Conservation (phyloP, 2,888 invertebrate genomes). For the Trachelus troglodyta region DNA sequence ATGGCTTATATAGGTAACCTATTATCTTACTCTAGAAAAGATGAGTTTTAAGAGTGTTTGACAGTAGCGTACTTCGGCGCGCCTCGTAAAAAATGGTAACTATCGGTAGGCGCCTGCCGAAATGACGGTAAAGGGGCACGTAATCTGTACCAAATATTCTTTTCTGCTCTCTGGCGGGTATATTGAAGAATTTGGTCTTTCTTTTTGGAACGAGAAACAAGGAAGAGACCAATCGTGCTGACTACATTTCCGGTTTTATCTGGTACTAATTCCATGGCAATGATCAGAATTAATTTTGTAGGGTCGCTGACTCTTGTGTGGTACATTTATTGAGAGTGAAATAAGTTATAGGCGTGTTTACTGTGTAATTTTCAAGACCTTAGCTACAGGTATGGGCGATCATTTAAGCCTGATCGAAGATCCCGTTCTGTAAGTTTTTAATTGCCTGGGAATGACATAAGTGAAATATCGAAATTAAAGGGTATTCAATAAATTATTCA, state of each 20-base stretch:
- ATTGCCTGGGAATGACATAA: not conserved
- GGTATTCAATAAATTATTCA: not conserved
- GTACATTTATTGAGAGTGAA: not conserved
- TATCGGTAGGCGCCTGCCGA: not conserved
- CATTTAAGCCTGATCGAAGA: not conserved
- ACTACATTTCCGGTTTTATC: not conserved
- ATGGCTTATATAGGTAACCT: not conserved
- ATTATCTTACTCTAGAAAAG: not conserved
- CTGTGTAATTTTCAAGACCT: not conserved
- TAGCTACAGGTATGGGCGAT: not conserved
- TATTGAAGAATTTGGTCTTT: not conserved
- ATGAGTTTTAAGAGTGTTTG: slow-evolving; percentile 1
- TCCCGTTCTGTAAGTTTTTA: not conserved
- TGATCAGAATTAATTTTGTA: not conserved
- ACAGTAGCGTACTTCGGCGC: not conserved
- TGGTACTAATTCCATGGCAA: not conserved
- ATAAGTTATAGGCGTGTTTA: not conserved
- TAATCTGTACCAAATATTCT: not conserved
- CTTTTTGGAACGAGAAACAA: not conserved
- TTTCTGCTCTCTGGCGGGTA: not conserved
- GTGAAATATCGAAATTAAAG: not conserved
- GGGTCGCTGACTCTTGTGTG: not conserved
- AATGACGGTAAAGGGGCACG: not conserved
- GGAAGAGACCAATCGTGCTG: not conserved
- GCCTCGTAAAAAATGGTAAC: slow-evolving; percentile 5